Evolutionary conservation across 2,888 invertebrate genomes (phyloP).

Genomic region (Cabera pusaria): DNA sequence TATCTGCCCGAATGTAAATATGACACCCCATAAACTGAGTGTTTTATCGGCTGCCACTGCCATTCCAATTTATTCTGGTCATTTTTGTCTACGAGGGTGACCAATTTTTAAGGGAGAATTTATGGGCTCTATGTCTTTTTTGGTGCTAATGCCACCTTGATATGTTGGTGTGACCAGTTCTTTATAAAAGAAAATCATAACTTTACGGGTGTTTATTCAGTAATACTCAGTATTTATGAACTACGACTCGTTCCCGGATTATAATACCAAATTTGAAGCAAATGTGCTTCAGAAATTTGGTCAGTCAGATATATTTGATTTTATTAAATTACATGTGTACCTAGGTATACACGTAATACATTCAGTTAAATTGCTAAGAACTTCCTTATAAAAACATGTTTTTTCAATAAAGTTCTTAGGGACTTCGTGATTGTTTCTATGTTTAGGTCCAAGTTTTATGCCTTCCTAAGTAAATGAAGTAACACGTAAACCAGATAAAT

Average conservation of each 20-base stretch:
- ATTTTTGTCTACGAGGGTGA: constrained; percentile 80
- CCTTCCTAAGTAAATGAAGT: constrained; percentile 21
- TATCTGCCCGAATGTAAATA: constrained; percentile 78
- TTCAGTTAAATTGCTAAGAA: too few species aligned
- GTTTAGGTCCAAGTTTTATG: too few species aligned
- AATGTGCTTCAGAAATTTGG: constrained; percentile 7
- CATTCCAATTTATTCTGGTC: constrained; percentile 83
- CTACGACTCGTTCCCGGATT: constrained; percentile 15
- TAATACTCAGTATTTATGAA: constrained; percentile 17
- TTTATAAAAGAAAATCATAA: constrained; percentile 27
- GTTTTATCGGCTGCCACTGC: constrained; percentile 79
- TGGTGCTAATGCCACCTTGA: constrained; percentile 56
- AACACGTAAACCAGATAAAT: constrained; percentile 57
- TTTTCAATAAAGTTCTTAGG: too few species aligned
- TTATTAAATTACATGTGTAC: too few species aligned
- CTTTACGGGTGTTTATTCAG: constrained; percentile 20
- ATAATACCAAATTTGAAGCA: constrained; percentile 16
- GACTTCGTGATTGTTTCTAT: too few species aligned
- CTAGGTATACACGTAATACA: too few species aligned
- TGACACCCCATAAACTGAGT: constrained; percentile 82
- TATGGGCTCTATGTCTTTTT: constrained; percentile 66
- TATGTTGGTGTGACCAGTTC: constrained; percentile 42
- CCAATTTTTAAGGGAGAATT: constrained; percentile 76
- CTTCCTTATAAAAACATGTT: too few species aligned
- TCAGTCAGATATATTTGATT: neutral